These are phyloP conservation scores for Hapalemur alaotrensis DNA, from an alignment of 2,797 vertebrate genomes.

Conservation along the genomic window DNA sequence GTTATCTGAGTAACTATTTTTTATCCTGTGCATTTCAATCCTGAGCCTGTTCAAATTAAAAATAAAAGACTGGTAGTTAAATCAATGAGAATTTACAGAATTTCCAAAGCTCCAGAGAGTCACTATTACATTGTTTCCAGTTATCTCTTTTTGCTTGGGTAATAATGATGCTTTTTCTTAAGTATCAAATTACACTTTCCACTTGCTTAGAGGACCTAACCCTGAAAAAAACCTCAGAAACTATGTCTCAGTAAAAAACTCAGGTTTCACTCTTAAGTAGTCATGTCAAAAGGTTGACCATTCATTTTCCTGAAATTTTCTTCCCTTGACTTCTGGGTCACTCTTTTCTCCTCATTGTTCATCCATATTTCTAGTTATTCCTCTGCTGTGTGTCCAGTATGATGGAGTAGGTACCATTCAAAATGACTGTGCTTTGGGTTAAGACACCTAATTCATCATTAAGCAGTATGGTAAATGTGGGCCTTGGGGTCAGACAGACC, in stretches of 20 bases:
- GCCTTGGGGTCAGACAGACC: not conserved
- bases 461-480: not conserved
- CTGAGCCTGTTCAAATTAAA: not conserved
- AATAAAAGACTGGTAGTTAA: not conserved
- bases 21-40: not conserved
- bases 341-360: not conserved
- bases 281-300: not conserved
- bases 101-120: not conserved
- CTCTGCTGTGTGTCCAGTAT: not conserved
- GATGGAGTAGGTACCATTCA: not conserved
- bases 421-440: not conserved
- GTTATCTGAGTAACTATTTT: not conserved
- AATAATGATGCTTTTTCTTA: not conserved
- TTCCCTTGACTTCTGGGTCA: not conserved
- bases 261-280: not conserved
- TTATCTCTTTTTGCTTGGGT: not conserved
- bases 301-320: slow-evolving; percentile 12
- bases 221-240: not conserved
- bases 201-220: not conserved
- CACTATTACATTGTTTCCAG: not conserved
- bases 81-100: slow-evolving; percentile 3
- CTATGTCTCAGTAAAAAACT: not conserved
- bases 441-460: not conserved
- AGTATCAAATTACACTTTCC: not conserved
- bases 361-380: not conserved